These are phyloP conservation scores for Amphimallon solstitiale DNA, from an alignment of 2,888 invertebrate species.

Conservation along the genomic window DNA sequence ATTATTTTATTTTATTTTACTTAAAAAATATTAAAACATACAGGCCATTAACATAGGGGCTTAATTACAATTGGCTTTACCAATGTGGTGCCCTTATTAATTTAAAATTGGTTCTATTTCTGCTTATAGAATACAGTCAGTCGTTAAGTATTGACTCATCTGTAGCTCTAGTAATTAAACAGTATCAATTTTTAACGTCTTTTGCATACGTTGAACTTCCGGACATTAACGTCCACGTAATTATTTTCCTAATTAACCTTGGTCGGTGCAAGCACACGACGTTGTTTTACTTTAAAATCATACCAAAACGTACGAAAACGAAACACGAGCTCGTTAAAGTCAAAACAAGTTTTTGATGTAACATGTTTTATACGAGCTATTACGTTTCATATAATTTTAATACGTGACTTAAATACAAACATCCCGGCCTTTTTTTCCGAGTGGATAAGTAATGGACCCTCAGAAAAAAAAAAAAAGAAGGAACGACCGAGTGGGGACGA, in stretches of 20 bases:
- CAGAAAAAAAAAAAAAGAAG: not conserved
- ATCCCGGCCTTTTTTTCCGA: constrained; percentile 31
- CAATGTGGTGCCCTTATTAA: no score
- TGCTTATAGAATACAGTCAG: no score
- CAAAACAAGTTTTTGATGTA: constrained; percentile 38
- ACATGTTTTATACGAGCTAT: constrained; percentile 37
- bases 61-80: no score
- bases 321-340: constrained; percentile 31
- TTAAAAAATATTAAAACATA: no score
- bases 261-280: constrained; percentile 13
- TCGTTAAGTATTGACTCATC: no score
- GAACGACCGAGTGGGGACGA: not conserved
- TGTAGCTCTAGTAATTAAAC: not conserved
- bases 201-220: not conserved
- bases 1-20: no score
- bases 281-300: constrained; percentile 22
- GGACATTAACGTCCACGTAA: constrained; percentile 3
- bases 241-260: constrained; percentile 33
- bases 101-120: no score
- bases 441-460: constrained; percentile 28
- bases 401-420: constrained; percentile 40
- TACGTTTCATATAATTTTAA: constrained; percentile 40
- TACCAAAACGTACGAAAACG: constrained; percentile 19
- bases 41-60: no score
- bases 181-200: no score